Evolutionary conservation across 1,140 invertebrate species (phyloP).

Genomic region (Cotesia vestalis): DNA sequence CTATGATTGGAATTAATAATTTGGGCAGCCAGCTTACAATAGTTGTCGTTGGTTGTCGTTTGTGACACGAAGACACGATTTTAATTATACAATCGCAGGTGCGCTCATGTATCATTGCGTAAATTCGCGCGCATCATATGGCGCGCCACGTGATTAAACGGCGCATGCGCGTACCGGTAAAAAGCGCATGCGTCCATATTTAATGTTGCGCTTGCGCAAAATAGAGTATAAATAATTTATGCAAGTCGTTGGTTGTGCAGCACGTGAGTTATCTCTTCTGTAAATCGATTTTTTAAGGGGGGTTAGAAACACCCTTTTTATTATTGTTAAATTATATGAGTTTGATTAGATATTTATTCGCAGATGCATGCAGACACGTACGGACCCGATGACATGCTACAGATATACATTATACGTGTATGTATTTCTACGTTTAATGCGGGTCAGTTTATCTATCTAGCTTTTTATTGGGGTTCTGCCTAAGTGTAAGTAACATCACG

Average conservation of each 20-base stretch:
- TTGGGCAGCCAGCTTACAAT: no score
- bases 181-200: not conserved
- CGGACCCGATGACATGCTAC: not conserved
- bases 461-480: no score
- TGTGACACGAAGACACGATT: not conserved
- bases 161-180: not conserved
- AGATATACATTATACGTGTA: not conserved
- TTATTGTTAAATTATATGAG: no score
- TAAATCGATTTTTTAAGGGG: no score
- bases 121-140: conserved; percentile 33
- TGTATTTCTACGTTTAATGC: not conserved
- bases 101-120: conserved; percentile 2
- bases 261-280: no score
- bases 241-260: not conserved
- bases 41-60: no score
- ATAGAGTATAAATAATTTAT: conserved; percentile 1
- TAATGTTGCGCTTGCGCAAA: not conserved
- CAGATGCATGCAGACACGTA: no score
- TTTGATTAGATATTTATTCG: no score
- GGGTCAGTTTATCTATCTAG: no score
- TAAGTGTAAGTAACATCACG: no score
- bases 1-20: no score
- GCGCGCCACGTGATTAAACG: not conserved
- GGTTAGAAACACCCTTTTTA: no score
- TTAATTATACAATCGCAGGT: conserved; percentile 24